A percentile compares a stretch with the other conserved stretches of the same genome.
These are phyloP conservation scores for Neoseiulus cucumeris DNA, from an alignment of 1,140 invertebrate genomes.

Conservation along the genomic window DNA sequence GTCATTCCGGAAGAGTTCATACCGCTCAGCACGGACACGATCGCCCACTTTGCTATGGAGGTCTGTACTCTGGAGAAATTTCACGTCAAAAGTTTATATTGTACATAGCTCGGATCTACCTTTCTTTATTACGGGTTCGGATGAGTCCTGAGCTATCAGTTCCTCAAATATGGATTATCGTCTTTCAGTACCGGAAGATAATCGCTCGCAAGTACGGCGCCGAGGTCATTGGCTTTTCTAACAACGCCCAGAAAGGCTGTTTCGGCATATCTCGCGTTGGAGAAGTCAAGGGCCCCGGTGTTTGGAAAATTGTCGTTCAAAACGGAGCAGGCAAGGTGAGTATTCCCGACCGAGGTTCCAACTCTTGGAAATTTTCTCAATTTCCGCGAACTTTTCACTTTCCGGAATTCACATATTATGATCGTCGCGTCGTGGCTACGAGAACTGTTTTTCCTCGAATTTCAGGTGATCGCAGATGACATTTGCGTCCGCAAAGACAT, in stretches of 20 bases:
- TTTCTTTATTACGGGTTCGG: too few species aligned
- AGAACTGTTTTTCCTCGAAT: too few species aligned
- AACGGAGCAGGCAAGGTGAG: not conserved
- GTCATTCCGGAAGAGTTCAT: slow-evolving; percentile 1
- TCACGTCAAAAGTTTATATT: too few species aligned
- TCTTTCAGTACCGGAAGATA: not conserved
- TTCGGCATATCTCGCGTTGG: not conserved
- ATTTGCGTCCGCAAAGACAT: not conserved
- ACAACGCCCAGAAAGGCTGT: not conserved
- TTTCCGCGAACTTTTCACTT: too few species aligned
- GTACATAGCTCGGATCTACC: too few species aligned
- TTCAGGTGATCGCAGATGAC: not conserved
- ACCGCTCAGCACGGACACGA: not conserved
- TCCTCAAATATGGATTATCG: too few species aligned
- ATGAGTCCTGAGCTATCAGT: too few species aligned
- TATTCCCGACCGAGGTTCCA: not conserved
- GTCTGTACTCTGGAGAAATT: not conserved
- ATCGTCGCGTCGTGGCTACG: too few species aligned
- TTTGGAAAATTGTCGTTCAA: slow-evolving; percentile 4
- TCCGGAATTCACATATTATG: too few species aligned
- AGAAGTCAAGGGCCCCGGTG: not conserved
- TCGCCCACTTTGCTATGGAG: slow-evolving; percentile 1
- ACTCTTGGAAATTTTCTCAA: too few species aligned
- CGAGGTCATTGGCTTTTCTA: not conserved
- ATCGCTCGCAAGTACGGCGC: not conserved